Evolutionary conservation across 2,888 invertebrate genomes (phyloP).

Genomic region (Erebia epiphron): DNA sequence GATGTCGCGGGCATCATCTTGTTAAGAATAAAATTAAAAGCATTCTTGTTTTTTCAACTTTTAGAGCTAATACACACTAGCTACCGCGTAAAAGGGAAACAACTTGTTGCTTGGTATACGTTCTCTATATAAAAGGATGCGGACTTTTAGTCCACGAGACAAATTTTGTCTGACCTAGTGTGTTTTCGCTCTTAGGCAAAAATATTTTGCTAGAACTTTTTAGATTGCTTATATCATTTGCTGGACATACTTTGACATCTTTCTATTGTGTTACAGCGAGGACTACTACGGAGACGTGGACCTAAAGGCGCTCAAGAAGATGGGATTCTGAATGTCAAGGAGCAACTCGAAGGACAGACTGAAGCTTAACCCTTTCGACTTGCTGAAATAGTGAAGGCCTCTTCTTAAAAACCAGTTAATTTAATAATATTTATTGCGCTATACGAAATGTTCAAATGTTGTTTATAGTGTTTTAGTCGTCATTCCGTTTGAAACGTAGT

Average conservation of each 20-base stretch:
- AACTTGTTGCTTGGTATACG: no score
- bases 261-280: conserved; percentile 84
- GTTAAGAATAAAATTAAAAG: no score
- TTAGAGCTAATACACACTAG: no score
- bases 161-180: no score
- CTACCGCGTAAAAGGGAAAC: no score
- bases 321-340: conserved; percentile 86
- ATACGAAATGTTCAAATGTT: conserved; percentile 35
- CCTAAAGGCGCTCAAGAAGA: conserved; percentile 92
- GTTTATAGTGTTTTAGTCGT: conserved; percentile 8
- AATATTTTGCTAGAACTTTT: neutral
- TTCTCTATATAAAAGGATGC: no score
- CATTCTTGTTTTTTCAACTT: no score
- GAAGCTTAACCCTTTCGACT: conserved; percentile 70
- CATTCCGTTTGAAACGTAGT: neutral
- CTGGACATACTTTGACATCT: conserved; percentile 18
- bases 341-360: conserved; percentile 78
- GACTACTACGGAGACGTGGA: conserved; percentile 97
- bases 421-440: conserved; percentile 26
- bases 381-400: conserved; percentile 57
- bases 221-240: neutral
- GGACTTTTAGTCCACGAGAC: no score
- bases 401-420: conserved; percentile 46
- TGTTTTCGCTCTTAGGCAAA: no score
- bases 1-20: no score